A percentile compares a stretch with the other conserved stretches of the same genome.
Conservation (phyloP, 2,113 vertebrate genomes). For the Holacanthus passer region DNA sequence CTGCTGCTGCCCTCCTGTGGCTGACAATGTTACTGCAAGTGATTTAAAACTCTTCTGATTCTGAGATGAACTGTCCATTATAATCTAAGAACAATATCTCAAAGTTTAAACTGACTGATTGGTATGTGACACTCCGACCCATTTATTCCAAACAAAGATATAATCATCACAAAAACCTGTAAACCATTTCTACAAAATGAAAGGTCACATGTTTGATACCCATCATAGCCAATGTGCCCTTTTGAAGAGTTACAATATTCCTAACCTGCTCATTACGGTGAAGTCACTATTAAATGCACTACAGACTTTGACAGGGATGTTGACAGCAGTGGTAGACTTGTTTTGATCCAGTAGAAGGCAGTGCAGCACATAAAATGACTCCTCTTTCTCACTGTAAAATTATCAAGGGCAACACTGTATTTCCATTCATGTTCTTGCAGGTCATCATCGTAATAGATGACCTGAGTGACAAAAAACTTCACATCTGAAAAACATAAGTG, state of each 20-base stretch:
- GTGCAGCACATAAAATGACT: conserved; percentile 35
- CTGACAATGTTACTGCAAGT: conserved; percentile 14
- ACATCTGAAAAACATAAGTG: background rate
- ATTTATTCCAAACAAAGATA: background rate
- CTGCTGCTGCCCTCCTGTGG: conserved; percentile 49
- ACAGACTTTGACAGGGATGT: background rate
- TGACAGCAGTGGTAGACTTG: background rate
- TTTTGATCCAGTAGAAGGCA: conserved; percentile 66
- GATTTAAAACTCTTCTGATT: background rate
- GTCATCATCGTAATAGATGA: background rate
- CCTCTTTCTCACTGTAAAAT: background rate
- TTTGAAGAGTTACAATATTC: background rate
- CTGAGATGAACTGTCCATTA: background rate
- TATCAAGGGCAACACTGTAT: background rate
- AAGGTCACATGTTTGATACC: background rate
- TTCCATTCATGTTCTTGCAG: background rate
- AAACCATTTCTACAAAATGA: background rate
- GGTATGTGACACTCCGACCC: background rate
- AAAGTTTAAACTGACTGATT: too few relatives aligned
- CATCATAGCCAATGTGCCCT: background rate
- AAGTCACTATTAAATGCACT: background rate
- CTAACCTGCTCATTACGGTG: background rate
- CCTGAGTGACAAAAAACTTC: background rate
- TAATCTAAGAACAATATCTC: background rate
- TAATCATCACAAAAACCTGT: background rate